Evolutionary conservation across 2,888 invertebrate genomes (phyloP).

Genomic region (Ectemnius continuus): DNA sequence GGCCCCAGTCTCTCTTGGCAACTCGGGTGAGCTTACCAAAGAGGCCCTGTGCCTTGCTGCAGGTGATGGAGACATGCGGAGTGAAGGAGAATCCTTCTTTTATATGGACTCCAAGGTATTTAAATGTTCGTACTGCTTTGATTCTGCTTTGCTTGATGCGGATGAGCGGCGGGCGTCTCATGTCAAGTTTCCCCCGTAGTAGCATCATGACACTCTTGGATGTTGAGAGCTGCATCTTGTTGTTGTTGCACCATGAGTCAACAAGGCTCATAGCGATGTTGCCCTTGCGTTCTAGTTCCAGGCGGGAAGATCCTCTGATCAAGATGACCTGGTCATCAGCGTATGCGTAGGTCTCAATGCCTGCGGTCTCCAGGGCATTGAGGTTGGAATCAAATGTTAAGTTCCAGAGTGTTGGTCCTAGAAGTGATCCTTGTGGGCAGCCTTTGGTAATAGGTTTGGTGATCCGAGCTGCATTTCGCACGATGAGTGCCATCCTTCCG

Average conservation of each 20-base stretch:
- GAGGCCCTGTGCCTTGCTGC: not conserved
- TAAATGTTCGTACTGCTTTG: not conserved
- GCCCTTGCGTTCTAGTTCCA: not conserved
- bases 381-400: not conserved
- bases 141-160: not conserved
- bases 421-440: not conserved
- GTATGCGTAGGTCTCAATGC: not conserved
- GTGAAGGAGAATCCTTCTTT: not conserved
- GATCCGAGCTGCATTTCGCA: not conserved
- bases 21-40: not conserved
- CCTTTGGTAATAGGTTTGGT: not conserved
- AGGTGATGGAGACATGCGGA: not conserved
- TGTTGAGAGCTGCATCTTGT: not conserved
- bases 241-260: not conserved
- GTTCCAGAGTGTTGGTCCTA: not conserved
- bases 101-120: not conserved
- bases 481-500: not conserved
- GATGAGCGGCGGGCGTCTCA: constrained; percentile 1
- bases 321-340: not conserved
- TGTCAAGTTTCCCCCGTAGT: not conserved
- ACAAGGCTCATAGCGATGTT: not conserved
- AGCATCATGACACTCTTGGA: constrained; percentile 10
- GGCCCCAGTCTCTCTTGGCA: not conserved
- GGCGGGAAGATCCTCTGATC: not conserved
- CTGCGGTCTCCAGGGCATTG: not conserved